Base-by-base conservation (phyloP, 2,888 invertebrate genomes). In the Scrobipalpa atriplicella region DNA sequence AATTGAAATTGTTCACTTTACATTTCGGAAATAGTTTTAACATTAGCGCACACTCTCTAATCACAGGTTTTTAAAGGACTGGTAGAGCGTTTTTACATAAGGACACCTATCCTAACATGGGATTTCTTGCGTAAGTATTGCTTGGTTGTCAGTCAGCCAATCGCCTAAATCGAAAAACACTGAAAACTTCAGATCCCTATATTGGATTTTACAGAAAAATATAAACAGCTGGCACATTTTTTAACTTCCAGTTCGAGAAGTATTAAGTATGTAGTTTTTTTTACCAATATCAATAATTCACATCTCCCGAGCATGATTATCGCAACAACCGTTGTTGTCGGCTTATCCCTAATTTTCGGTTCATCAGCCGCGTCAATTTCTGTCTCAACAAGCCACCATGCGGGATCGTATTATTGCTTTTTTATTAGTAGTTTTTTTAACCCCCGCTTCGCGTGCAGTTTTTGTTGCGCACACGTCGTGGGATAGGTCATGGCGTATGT, bases 361-460 rank as follows among this genome's bases (percentile, higher is more conserved):
- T 90, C 83, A 92, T 92, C 89, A 86, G 87, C 76, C 85, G 78
- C 87, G 85, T 92, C 90, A 91, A 90, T 91, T 88, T 87, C 80
- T 77, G 79, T 79, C 84, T 86, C 85, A 92, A 90, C 92, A 80
- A 91, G 88, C 88, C 82, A 84, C 80, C 90, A 92, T 92, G 92
- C 92, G 92, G 92, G 92, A 90, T 90, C 82, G 82, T 85, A 83
- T 92, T 92, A 92, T 92, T 91, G 90, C 91, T 92, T 92, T 92
- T 92, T 92, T 92, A 92, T 92, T 92, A 86, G 86, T 83, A 29
- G 29, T 81, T 87, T 89, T 86, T 86, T 84, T 83, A 85, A 86
- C 86, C 88, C 82, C 81, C 85, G 58, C 83, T 83, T 80, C 75
- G 80, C 76, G 84, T 81, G 86, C 86, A 84, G 89, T 92, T 92